A percentile compares a stretch with the other conserved stretches of the same genome.
These are phyloP conservation scores for Spea hammondii DNA, from an alignment of 2,797 vertebrate species.

Conservation along the genomic window DNA sequence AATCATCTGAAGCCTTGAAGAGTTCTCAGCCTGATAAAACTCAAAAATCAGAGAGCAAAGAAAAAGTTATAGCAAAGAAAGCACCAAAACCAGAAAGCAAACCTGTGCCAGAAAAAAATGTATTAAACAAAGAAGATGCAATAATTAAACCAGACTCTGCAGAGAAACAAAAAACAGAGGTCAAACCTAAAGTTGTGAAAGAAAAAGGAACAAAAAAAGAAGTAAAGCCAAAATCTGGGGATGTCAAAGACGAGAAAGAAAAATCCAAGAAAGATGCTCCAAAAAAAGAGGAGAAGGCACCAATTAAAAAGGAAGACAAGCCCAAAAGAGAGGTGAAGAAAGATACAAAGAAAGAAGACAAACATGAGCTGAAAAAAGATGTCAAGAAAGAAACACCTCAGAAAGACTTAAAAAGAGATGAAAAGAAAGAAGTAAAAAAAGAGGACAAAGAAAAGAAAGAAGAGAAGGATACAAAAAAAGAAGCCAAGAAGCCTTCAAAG, in stretches of 20 bases:
- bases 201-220: conserved; percentile 85
- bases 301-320: conserved; percentile 81
- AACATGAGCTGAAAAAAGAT: conserved; percentile 71
- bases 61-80: conserved; percentile 80
- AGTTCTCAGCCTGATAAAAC: conserved; percentile 72
- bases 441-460: conserved; percentile 79
- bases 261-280: conserved; percentile 76
- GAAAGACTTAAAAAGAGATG: conserved; percentile 68
- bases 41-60: conserved; percentile 84
- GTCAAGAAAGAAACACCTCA: conserved; percentile 72
- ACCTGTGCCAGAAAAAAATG: conserved; percentile 71
- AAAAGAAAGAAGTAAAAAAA: conserved; percentile 86
- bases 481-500: conserved; percentile 80
- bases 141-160: conserved; percentile 69
- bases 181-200: conserved; percentile 79
- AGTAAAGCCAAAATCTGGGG: conserved; percentile 71
- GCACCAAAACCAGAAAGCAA: conserved; percentile 63
- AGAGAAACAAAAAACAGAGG: conserved; percentile 82
- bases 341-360: conserved; percentile 78
- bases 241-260: conserved; percentile 84
- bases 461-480: conserved; percentile 80
- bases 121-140: conserved; percentile 74
- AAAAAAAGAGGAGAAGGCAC: conserved; percentile 71
- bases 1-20: conserved; percentile 75
- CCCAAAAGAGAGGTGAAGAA: conserved; percentile 79